Conservation (phyloP, 2,888 invertebrate species). For the Himalopsyche japonica region DNA sequence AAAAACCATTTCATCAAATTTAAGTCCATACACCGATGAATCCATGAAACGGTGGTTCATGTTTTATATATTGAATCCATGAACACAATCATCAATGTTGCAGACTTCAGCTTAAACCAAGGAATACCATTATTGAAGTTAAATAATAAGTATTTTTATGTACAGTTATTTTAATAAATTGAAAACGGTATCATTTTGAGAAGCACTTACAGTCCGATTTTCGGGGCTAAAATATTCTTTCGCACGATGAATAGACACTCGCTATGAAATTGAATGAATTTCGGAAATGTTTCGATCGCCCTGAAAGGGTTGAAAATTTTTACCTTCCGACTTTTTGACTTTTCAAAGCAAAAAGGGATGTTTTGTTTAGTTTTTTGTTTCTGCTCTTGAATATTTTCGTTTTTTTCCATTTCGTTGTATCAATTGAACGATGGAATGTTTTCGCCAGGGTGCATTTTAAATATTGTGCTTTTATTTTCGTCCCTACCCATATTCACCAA, state of each 20-base stretch:
- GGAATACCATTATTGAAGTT: too few relatives aligned
- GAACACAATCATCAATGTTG: too few relatives aligned
- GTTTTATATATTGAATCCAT: too few relatives aligned
- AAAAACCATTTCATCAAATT: too few relatives aligned
- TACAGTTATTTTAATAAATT: neutral
- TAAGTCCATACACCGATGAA: too few relatives aligned
- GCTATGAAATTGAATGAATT: conserved; percentile 37
- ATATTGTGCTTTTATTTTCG: neutral
- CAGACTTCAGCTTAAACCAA: too few relatives aligned
- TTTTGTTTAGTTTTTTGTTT: neutral
- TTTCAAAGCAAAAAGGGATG: neutral
- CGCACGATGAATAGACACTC: conserved; percentile 25
- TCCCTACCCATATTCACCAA: neutral
- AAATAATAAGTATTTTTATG: too few relatives aligned
- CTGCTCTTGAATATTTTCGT: neutral
- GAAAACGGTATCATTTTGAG: neutral
- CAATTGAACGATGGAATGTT: neutral
- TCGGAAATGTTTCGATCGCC: conserved; percentile 17
- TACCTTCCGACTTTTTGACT: neutral
- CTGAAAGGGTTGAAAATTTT: neutral
- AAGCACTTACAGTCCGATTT: neutral
- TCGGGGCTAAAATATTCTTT: neutral
- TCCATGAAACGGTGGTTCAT: too few relatives aligned
- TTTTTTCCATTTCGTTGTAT: neutral
- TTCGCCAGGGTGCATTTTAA: neutral